Base-by-base conservation (phyloP, 2,113 vertebrate species). In the Oncorhynchus nerka region DNA sequence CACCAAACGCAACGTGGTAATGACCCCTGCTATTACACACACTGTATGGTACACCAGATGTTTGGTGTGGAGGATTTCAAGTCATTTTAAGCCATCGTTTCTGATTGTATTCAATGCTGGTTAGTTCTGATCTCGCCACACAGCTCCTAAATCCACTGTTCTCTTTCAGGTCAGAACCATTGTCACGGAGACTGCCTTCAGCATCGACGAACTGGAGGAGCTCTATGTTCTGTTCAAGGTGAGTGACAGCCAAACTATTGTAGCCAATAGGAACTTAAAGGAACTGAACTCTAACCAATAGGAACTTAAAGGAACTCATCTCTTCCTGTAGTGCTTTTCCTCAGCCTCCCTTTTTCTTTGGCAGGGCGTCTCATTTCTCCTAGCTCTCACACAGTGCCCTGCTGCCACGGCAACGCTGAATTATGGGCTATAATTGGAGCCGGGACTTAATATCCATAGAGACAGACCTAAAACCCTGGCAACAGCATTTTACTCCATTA, bases 161-260 rank as follows among this genome's bases (percentile, higher is more conserved):
- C 71, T 55, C 34, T 82, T 71, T 77, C 86, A 99, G 98, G 98
- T 99, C 1, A 94, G 98, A 68, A 97, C 96, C 34, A 97, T 99
- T 77, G 95, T 99, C 73, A 98, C 97, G 0, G 98, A 99, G 89
- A 98, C 97, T 0, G 94, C 95, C 62, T 99, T 99, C 81, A 95
- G 92, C 80, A 95, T 98, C 0, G 96, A 98, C 66, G 98, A 99
- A 70, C 82, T 99, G 76, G 98, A 99, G 84, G 97, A 99, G 82
- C 93, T 99, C 0, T 99, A 95, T 32, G 93, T 95, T 2, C 95
- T 99, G 79, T 99, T 99, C 88, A 99, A 99, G 95, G 98, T 99
- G 91, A 91, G 87, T 85, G 45, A 30, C 20, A 62, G 39, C 51
- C 66, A 1, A 20, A 1, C 39, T 22, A 11, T 11, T 45, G 39